Percentiles rank a stretch among this genome's conserved stretches.
phyloP scores from a whole-genome alignment of 2,797 vertebrate genomes.

The Saxicola maurus region DNA sequence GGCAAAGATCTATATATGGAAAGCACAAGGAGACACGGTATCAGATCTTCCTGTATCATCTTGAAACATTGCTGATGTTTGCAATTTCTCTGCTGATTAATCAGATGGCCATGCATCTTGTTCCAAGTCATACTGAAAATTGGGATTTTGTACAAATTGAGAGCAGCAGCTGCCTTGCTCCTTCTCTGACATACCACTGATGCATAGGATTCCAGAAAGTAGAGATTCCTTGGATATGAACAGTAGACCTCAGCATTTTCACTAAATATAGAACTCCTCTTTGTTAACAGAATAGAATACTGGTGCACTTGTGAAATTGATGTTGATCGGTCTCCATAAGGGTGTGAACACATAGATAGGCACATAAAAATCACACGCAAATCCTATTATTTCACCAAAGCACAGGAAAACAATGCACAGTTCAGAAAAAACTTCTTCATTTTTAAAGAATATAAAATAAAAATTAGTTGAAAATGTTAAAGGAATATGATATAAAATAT shows the following conservation, averaged over 20 bases:
- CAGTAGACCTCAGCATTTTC: neutral
- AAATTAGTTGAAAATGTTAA: neutral
- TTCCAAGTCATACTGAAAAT: neutral
- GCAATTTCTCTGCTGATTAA: slow-evolving; percentile 41
- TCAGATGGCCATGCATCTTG: neutral
- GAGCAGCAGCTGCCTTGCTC: neutral
- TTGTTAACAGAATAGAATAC: neutral
- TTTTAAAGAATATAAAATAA: neutral
- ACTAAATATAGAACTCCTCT: neutral
- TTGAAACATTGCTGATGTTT: slow-evolving; percentile 14
- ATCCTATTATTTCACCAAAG: neutral
- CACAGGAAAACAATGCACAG: neutral
- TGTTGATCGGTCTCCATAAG: neutral
- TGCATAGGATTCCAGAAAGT: neutral
- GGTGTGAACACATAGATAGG: neutral
- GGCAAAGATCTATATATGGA: slow-evolving; percentile 26
- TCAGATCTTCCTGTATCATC: slow-evolving; percentile 9
- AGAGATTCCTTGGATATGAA: neutral
- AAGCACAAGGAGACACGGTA: slow-evolving; percentile 3
- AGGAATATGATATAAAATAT: neutral
- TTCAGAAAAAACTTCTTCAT: neutral
- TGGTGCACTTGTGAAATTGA: neutral
- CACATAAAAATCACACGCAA: neutral
- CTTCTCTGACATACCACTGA: neutral
- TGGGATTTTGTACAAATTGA: neutral